These are phyloP conservation scores for Callitettix versicolor DNA, from an alignment of 1,140 invertebrate species.

Conservation along the genomic window DNA sequence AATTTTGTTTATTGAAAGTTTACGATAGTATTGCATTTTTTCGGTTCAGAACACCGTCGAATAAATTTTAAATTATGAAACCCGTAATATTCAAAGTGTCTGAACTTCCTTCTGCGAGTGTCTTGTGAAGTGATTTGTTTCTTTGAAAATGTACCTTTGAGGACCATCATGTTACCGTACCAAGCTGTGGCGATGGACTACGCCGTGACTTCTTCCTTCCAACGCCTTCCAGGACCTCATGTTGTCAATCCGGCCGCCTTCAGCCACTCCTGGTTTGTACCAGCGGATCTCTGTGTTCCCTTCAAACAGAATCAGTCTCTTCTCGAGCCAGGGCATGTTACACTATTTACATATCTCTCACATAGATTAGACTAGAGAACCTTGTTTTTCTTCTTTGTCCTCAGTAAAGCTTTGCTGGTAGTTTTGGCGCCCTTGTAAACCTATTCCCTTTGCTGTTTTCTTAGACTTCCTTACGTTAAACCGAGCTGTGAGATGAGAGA, in stretches of 20 bases:
- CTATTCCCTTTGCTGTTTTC: no score
- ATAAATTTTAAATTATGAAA: no score
- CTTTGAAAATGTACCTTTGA: background rate
- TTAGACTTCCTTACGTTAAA: no score
- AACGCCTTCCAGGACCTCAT: conserved; percentile 48
- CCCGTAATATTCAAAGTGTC: background rate
- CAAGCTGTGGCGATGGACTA: conserved; percentile 83
- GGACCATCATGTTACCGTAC: conserved; percentile 63
- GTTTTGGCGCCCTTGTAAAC: background rate
- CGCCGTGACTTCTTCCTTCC: conserved; percentile 56
- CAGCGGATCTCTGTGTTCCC: conserved; percentile 76
- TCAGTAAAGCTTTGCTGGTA: background rate
- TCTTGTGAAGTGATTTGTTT: conserved; percentile 4
- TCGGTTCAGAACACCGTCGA: no score
- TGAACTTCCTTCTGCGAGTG: background rate
- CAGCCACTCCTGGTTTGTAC: conserved; percentile 86
- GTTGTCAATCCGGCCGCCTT: conserved; percentile 45
- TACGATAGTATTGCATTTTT: no score
- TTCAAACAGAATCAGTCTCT: conserved; percentile 69
- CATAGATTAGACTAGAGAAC: background rate
- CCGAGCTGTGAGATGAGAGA: no score
- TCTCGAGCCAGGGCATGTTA: conserved; percentile 83
- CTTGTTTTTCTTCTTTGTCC: background rate
- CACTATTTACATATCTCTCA: conserved; percentile 41
- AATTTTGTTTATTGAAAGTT: no score